Percentiles rank a stretch among this genome's conserved stretches.
phyloP scores from a whole-genome alignment of 2,888 invertebrate species.

The Dysmachus trigonus region DNA sequence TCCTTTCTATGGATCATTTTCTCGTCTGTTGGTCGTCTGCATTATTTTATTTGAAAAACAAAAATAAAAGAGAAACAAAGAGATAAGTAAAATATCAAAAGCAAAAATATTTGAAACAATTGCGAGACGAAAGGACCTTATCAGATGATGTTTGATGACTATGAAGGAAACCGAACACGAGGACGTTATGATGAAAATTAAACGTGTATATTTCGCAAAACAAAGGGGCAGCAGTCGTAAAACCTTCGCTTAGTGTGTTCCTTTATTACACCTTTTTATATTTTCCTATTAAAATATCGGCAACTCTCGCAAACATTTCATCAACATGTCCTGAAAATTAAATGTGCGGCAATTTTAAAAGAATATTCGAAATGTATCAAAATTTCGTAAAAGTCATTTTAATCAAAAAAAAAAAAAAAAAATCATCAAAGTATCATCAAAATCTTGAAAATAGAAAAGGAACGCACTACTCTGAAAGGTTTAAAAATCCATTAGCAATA shows the following conservation, averaged over 20 bases:
- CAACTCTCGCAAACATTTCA: too few relatives aligned
- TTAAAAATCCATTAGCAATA: background rate
- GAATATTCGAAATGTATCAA: too few relatives aligned
- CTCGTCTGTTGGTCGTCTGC: constrained; percentile 18
- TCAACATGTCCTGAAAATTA: too few relatives aligned
- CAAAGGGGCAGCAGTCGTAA: constrained; percentile 31
- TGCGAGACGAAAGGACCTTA: background rate
- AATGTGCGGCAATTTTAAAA: too few relatives aligned
- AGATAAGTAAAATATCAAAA: background rate
- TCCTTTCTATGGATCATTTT: constrained; percentile 26
- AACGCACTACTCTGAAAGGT: background rate
- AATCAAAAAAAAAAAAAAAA: background rate
- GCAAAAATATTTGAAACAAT: background rate
- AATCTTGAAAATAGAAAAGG: background rate
- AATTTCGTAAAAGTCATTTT: background rate
- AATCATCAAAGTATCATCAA: background rate
- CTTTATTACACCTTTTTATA: background rate
- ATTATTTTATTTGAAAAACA: background rate
- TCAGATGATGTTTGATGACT: constrained; percentile 31
- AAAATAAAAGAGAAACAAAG: background rate
- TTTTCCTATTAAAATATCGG: background rate
- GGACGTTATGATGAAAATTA: constrained; percentile 31
- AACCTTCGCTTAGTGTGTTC: background rate
- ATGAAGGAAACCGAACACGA: constrained; percentile 26
- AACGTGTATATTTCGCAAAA: constrained; percentile 9